phyloP scores from a whole-genome alignment of 2,888 invertebrate genomes.

The Eupithecia subfuscata region DNA sequence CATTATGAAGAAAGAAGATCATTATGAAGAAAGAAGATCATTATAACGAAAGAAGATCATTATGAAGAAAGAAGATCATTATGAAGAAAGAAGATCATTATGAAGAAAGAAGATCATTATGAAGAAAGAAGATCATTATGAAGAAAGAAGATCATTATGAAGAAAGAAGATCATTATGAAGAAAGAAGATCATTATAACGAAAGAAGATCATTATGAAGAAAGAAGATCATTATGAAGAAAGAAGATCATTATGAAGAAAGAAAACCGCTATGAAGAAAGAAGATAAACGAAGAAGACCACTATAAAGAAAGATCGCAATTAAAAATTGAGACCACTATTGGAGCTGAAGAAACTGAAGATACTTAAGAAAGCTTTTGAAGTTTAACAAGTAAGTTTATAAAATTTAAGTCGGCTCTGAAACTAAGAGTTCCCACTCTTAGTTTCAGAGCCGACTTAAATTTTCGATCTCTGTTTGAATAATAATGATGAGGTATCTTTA shows the following conservation, averaged over 20 bases:
- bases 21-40: background rate
- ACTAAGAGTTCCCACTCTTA: no score
- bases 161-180: background rate
- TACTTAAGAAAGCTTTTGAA: background rate
- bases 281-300: background rate
- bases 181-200: background rate
- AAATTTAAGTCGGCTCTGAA: no score
- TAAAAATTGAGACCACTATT: background rate
- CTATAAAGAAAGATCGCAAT: background rate
- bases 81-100: background rate
- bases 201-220: background rate
- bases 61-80: background rate
- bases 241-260: background rate
- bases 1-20: no score
- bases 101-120: conserved; percentile 9
- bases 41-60: background rate
- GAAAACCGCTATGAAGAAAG: background rate
- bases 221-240: background rate
- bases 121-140: background rate
- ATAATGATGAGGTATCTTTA: no score
- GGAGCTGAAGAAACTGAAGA: background rate
- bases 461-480: no score
- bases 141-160: background rate
- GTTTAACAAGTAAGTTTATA: no score
- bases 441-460: no score